Percentiles rank a stretch among this genome's conserved stretches.
Evolutionary conservation across 2,888 invertebrate genomes (phyloP).

Genomic region (Nowickia ferox): DNA sequence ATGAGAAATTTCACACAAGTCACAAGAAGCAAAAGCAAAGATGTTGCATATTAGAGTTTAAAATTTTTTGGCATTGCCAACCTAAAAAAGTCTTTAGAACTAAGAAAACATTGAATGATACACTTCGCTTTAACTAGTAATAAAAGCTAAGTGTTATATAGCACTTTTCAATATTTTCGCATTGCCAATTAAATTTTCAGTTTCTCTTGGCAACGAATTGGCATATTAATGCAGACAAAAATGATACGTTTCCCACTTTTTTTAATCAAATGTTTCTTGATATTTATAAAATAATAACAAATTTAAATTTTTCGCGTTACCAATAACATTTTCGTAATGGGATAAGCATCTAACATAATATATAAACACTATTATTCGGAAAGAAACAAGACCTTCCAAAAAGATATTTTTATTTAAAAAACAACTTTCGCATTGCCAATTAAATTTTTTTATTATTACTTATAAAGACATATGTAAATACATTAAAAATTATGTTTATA

Average conservation of each 20-base stretch:
- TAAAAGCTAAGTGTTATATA: too few species aligned
- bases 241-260: too few species aligned
- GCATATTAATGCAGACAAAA: too few species aligned
- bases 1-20: too few species aligned
- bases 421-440: slow-evolving; percentile 12
- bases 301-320: background rate
- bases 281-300: too few species aligned
- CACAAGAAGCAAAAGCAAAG: too few species aligned
- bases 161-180: background rate
- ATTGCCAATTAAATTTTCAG: background rate
- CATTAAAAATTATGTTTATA: background rate
- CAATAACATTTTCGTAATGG: background rate
- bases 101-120: too few species aligned
- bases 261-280: too few species aligned
- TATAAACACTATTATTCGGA: background rate
- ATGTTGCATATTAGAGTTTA: background rate
- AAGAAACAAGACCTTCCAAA: background rate
- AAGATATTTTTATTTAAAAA: background rate
- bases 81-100: background rate
- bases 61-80: slow-evolving; percentile 4
- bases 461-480: background rate
- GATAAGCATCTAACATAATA: too few species aligned
- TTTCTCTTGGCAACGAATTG: background rate
- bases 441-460: background rate
- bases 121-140: background rate